Base-by-base conservation (phyloP, 2,888 invertebrate genomes). In the Apamea epomidion region DNA sequence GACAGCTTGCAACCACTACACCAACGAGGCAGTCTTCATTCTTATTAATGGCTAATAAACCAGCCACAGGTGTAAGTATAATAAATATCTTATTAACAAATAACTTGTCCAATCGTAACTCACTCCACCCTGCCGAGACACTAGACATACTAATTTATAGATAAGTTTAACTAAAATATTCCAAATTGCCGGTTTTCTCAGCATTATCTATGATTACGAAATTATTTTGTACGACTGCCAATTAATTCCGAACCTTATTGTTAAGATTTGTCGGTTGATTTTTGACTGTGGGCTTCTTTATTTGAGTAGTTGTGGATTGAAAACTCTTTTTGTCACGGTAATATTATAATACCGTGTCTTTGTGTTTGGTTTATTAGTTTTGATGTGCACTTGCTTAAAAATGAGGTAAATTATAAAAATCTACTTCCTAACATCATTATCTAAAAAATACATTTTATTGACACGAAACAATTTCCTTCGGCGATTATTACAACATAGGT, bases 121-220 rank as follows among this genome's bases (percentile, higher is more conserved):
- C 62, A 83, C 21, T 32, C 14, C 32, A 65, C 70, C 68, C 69
- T 60, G 64, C 21, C 32, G 42, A 42, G 71, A n/a, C 45, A 80
- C 37, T 48, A 69, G 64, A 65, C 32, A 71, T 29, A 70, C 51
- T 60, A 84, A 54, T 73, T 76, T 79, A 79, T 70, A 65, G 29
- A 51, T 64, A 78, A 54, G n/a, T 64, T n/a, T 78, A 42, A 75
- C 74, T 72, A 58, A 74, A 83, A 68, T 83, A 83, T 83, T 83
- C 58, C 6, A 78, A 78, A 67, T 67, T 51, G 75, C 80, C 51
- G 42, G 71, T 83, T 75, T 74, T 74, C 16, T 5, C 18, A 32
- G 29, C 25, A 74, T 71, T 60, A 48, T 1, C 37, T 25, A 2
- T 58, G 45, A 78, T 83, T 73, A 73, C 69, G 65, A 84, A 84